phyloP scores from a whole-genome alignment of 2,888 invertebrate species.

The Heliconius ismenius region DNA sequence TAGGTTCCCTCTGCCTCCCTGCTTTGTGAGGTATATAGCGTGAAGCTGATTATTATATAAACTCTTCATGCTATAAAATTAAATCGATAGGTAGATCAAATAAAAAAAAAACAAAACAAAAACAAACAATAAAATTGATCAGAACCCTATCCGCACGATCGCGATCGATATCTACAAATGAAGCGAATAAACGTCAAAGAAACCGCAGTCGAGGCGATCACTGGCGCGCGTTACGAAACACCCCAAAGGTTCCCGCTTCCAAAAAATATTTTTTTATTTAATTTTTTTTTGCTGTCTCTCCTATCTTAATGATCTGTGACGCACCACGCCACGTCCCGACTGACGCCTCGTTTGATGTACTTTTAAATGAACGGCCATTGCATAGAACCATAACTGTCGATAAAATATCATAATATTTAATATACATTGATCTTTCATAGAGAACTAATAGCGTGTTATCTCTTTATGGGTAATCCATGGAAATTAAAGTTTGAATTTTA shows the following conservation, averaged over 20 bases:
- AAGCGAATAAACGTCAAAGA: constrained; percentile 38
- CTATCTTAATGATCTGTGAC: constrained; percentile 58
- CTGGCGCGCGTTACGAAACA: constrained; percentile 40
- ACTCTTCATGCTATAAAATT: neutral
- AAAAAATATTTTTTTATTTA: constrained; percentile 35
- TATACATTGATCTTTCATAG: constrained; percentile 36
- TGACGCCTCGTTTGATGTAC: constrained; percentile 55
- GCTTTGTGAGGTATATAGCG: too few species aligned
- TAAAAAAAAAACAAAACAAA: constrained; percentile 6
- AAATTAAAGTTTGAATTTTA: constrained; percentile 28
- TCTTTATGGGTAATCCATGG: constrained; percentile 34
- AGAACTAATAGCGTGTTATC: constrained; percentile 24
- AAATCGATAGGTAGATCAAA: neutral
- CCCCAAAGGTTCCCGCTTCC: constrained; percentile 31
- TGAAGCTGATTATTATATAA: too few species aligned
- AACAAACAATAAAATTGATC: constrained; percentile 27
- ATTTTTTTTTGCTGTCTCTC: constrained; percentile 47
- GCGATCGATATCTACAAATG: constrained; percentile 34
- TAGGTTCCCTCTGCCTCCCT: too few species aligned
- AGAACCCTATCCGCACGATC: constrained; percentile 28
- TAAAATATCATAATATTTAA: constrained; percentile 33
- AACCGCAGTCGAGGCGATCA: constrained; percentile 40
- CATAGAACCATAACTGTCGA: constrained; percentile 23
- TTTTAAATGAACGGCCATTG: constrained; percentile 60
- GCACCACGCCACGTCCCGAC: constrained; percentile 38